These are phyloP conservation scores for Macropus fuliginosus DNA, from an alignment of 2,797 vertebrate species.

Conservation along the genomic window DNA sequence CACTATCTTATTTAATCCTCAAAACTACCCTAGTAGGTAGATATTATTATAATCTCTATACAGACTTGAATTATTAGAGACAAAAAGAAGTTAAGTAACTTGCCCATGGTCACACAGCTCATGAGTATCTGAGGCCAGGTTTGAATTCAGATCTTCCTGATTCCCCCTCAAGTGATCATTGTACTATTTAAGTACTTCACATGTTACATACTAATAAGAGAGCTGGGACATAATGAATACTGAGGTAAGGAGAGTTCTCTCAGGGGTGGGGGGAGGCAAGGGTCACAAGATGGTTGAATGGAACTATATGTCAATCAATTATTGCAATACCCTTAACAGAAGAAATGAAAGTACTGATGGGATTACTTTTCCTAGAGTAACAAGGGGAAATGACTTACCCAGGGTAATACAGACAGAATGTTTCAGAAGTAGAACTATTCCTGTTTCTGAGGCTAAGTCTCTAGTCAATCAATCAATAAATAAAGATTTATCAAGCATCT, in stretches of 20 bases:
- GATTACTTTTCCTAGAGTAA: neutral
- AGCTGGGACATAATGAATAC: neutral
- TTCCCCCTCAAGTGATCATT: no score
- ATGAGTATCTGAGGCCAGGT: neutral
- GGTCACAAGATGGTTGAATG: neutral
- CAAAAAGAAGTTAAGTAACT: neutral
- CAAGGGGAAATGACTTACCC: neutral
- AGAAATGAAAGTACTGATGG: neutral
- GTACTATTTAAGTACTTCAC: no score
- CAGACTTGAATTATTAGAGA: neutral
- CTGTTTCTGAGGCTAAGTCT: neutral
- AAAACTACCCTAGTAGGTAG: neutral
- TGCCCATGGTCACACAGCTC: neutral
- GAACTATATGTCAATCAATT: no score
- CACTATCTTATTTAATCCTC: neutral
- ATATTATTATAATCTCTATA: neutral
- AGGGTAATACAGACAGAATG: neutral
- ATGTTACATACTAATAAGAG: neutral
- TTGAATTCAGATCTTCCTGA: neutral
- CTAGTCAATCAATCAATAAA: neutral
- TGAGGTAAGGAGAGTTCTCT: neutral
- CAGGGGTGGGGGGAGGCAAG: no score
- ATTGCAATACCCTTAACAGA: neutral
- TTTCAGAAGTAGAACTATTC: neutral
- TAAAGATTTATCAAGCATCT: neutral